Evolutionary conservation across 2,888 invertebrate species (phyloP), one percentile per base, ranked within the genome.

Genomic region (Scaptomyza cyrtandrae): DNA sequence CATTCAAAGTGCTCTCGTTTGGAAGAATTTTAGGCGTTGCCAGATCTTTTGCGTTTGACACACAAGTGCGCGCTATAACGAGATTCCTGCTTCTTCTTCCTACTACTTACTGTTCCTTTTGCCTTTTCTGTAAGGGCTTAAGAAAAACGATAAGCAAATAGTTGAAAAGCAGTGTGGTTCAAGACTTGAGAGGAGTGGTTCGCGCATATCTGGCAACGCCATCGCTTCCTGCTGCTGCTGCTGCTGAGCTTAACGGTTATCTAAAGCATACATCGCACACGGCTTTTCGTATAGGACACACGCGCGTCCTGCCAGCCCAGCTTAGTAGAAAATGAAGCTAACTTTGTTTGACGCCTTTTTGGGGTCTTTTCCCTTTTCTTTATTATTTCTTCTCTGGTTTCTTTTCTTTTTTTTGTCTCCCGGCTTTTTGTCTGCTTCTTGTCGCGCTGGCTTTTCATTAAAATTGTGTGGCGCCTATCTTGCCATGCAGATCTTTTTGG

Each of bases 381-480:
- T 19, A 1, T 1, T 19, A 37, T 63, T 69, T 19, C 19, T 19
- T 19, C 19, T 19, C 2, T 19, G 19, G 19, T 19, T 19, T 19
- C 19, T 19, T 52, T 35, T 45, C 60, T 68, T 44, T 16, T 52
- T 14, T 14, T 14, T n/a, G n/a, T n/a, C 7, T 37, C 2, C 11
- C 14, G 35, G 10, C 7, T 50, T 39, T 29, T 59, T 50, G 19
- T 57, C 41, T 16, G 10, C 16, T 39, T 44, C 33, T 31, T 33
- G 35, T 67, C 33, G 59, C 59, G 49, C 50, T 43, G 67, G 73
- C 84, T 88, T 88, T 88, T 88, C 87, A 88, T 84, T 88, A 84
- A 84, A 84, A 88, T 68, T 72, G 71, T 78, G 71, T 69, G 63
- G 61, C 58, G 84, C 75, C 81, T 84, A 84, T 84, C 83, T 65